These are phyloP conservation scores for Drosophila meridionalis DNA, from an alignment of 2,888 invertebrate species.

Conservation along the genomic window DNA sequence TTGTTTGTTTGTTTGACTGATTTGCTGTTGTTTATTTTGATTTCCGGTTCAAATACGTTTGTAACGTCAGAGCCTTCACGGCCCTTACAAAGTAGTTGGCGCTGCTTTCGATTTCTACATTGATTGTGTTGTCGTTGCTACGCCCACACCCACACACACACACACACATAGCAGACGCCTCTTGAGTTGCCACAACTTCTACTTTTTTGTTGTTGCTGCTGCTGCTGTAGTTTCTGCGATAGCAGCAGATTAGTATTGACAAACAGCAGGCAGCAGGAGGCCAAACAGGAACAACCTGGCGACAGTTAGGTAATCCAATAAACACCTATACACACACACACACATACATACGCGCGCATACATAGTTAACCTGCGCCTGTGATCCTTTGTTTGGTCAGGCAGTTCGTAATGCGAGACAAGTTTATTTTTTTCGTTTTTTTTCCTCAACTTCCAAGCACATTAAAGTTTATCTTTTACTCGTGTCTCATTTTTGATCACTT, in stretches of 20 bases:
- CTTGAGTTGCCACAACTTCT: slow-evolving; percentile 4
- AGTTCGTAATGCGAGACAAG: slow-evolving; percentile 27
- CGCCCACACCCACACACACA: background rate
- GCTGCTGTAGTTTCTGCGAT: slow-evolving; percentile 30
- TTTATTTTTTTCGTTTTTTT: slow-evolving; percentile 20
- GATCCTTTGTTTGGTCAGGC: slow-evolving; percentile 39
- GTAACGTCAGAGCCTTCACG: slow-evolving; percentile 29
- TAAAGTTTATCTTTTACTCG: slow-evolving; percentile 3
- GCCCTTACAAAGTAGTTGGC: slow-evolving; percentile 49
- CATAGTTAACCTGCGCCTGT: slow-evolving; percentile 17
- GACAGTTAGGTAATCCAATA: slow-evolving; percentile 72
- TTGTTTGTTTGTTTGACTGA: slow-evolving; percentile 77
- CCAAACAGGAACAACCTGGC: slow-evolving; percentile 39
- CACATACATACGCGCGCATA: slow-evolving; percentile 5
- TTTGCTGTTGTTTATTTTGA: slow-evolving; percentile 79
- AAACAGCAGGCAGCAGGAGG: slow-evolving; percentile 60
- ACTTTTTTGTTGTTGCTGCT: background rate
- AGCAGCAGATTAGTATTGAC: slow-evolving; percentile 76
- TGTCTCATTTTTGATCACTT: slow-evolving; percentile 14
- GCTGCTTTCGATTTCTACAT: slow-evolving; percentile 74
- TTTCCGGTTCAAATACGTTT: slow-evolving; percentile 75
- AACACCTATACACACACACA: slow-evolving; percentile 46
- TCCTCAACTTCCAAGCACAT: slow-evolving; percentile 43
- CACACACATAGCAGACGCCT: background rate
- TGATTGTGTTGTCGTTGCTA: slow-evolving; percentile 68